These are phyloP conservation scores for Morelia viridis DNA, from an alignment of 2,797 vertebrate species.

Conservation along the genomic window DNA sequence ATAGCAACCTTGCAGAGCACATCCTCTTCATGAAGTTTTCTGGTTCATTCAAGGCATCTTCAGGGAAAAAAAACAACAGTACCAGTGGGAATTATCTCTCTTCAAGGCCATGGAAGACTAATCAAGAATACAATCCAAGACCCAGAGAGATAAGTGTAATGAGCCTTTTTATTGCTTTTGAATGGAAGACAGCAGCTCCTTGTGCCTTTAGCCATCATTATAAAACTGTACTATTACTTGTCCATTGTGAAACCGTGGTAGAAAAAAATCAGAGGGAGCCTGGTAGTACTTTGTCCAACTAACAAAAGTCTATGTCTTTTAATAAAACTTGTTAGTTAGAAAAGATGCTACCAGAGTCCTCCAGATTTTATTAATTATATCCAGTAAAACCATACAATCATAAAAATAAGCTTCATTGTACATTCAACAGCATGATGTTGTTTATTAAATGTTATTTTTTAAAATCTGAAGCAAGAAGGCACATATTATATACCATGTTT, in stretches of 20 bases:
- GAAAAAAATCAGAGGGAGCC: background rate
- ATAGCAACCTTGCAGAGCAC: background rate
- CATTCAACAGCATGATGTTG: conserved; percentile 6
- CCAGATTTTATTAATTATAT: background rate
- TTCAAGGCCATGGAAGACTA: background rate
- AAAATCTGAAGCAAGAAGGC: background rate
- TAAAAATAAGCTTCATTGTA: conserved; percentile 7
- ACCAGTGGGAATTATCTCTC: background rate
- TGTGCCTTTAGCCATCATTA: background rate
- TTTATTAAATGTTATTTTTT: background rate
- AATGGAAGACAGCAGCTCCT: background rate
- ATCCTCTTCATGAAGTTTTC: background rate
- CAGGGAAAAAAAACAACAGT: background rate
- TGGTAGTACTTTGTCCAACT: background rate
- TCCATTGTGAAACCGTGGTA: background rate
- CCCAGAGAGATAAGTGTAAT: background rate
- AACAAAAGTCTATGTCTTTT: background rate
- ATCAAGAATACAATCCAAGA: background rate
- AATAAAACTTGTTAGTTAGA: background rate
- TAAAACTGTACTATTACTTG: background rate
- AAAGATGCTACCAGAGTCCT: background rate
- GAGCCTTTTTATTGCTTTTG: background rate
- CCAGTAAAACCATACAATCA: background rate
- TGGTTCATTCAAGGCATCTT: background rate
- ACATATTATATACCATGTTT: background rate